Base-by-base conservation (phyloP, 2,888 invertebrate species). In the Scaptomyza parva region DNA sequence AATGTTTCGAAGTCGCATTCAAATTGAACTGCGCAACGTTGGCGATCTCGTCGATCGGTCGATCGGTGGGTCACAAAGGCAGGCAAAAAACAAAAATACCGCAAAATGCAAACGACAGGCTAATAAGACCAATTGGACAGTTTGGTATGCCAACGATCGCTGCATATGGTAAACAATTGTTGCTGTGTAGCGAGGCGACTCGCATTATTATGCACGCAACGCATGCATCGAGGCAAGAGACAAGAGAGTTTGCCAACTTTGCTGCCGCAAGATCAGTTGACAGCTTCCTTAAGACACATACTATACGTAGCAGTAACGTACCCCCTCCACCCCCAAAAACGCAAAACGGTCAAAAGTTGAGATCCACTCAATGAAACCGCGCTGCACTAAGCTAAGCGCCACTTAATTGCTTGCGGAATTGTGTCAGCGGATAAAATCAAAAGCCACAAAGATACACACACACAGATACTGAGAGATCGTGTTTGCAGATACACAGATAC, bases 121-220 rank as follows among this genome's bases (percentile, higher is more conserved):
- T 89, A 88, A 88, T 89, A 88, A 88, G 88, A 83, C 75, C 61
- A 64, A 71, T 52, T 71, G 79, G 88, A 88, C 88, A 86, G 72
- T 60, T 83, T 76, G 88, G 89, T 69, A 89, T 88, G 89, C 73
- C 70, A 66, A 37, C 65, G 80, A 65, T 44, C 66, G 68, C 73
- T 81, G 67, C 77, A 80, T 88, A 87, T 89, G 87, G 81, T 81
- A 89, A 89, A 88, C 89, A 89, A 89, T 89, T 84, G 89, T 83
- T 73, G 5, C n/a, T n/a, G n/a, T n/a, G n/a, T n/a, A n/a, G n/a
- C 17, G 4, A 7, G 70, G 45, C 55, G 58, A 9, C 5, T 48
- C 52, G 67, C 72, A 67, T 71, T 75, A 73, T 77, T 84, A 86
- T 77, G 84, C 86, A 77, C 70, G 51, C 82, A 65, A 40, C 37